phyloP scores from a whole-genome alignment of 2,113 vertebrate species.

The Mandrillus leucophaeus region DNA sequence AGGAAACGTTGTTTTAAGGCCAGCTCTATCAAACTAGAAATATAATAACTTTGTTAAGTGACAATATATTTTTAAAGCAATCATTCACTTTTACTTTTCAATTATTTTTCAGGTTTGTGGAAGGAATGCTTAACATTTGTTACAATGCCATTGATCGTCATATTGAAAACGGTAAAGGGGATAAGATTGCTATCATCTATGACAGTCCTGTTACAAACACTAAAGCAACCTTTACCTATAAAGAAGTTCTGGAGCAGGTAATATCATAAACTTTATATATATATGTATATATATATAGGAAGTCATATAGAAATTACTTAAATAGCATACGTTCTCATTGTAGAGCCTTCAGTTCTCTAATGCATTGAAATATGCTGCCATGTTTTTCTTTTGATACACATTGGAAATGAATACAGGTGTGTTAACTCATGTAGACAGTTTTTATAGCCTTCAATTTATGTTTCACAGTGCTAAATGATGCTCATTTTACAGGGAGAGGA shows the following conservation, averaged over 20 bases:
- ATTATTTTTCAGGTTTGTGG: slow-evolving; percentile 91
- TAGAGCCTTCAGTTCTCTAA: not conserved
- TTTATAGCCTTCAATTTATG: not conserved
- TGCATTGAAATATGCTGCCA: not conserved
- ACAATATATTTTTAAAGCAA: not conserved
- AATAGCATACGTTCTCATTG: not conserved
- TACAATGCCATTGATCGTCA: slow-evolving; percentile 97
- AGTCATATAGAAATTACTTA: not conserved
- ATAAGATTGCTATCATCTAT: slow-evolving; percentile 93
- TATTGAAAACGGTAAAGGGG: slow-evolving; percentile 90
- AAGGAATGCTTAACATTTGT: slow-evolving; percentile 95
- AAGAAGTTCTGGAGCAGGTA: slow-evolving; percentile 93
- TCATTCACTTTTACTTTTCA: slow-evolving; percentile 31
- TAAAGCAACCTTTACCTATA: slow-evolving; percentile 91
- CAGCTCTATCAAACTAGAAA: not conserved
- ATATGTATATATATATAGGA: not conserved
- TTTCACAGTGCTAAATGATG: not conserved
- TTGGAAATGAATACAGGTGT: not conserved
- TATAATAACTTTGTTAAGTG: not conserved
- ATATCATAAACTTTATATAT: not conserved
- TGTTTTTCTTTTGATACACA: not conserved
- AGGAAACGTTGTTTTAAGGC: not conserved
- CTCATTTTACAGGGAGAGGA: not conserved
- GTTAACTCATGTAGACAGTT: not conserved
- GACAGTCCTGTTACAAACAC: slow-evolving; percentile 95